Evolutionary conservation across 2,888 invertebrate species (phyloP).

Genomic region (Portevinia maculata): DNA sequence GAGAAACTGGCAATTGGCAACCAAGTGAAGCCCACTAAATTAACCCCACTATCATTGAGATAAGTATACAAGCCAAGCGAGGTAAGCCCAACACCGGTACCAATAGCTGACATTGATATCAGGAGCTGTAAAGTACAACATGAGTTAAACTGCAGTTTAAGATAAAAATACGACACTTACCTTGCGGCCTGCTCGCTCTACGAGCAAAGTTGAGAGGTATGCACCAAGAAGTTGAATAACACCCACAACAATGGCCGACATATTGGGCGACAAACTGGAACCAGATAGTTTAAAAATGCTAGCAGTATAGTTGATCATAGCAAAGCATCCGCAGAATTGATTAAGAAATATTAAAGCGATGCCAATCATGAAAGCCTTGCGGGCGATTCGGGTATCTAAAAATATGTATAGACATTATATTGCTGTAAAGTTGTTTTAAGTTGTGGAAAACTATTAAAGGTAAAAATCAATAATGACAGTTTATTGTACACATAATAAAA

Average conservation of each 20-base stretch:
- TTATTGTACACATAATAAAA: too few relatives aligned
- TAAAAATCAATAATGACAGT: too few relatives aligned
- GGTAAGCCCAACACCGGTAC: conserved; percentile 78
- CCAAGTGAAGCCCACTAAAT: conserved; percentile 78
- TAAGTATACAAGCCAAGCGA: conserved; percentile 78
- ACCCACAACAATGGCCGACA: conserved; percentile 80
- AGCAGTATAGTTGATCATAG: conserved; percentile 81
- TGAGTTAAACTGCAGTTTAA: too few relatives aligned
- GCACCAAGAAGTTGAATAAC: conserved; percentile 80
- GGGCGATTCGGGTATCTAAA: conserved; percentile 77
- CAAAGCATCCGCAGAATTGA: conserved; percentile 81
- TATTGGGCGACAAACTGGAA: conserved; percentile 78
- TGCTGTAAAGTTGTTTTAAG: neutral
- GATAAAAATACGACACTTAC: conserved; percentile 57
- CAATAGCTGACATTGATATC: conserved; percentile 78
- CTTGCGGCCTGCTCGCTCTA: conserved; percentile 81
- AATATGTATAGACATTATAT: too few relatives aligned
- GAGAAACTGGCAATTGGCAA: conserved; percentile 81
- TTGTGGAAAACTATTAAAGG: too few relatives aligned
- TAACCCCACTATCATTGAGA: conserved; percentile 75
- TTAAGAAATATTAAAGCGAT: conserved; percentile 79
- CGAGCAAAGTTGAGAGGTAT: conserved; percentile 79
- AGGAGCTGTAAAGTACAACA: conserved; percentile 76
- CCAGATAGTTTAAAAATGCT: conserved; percentile 80
- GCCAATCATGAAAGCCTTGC: conserved; percentile 79